Evolutionary conservation across 2,113 vertebrate genomes (phyloP).

Genomic region (Strix aluco): DNA sequence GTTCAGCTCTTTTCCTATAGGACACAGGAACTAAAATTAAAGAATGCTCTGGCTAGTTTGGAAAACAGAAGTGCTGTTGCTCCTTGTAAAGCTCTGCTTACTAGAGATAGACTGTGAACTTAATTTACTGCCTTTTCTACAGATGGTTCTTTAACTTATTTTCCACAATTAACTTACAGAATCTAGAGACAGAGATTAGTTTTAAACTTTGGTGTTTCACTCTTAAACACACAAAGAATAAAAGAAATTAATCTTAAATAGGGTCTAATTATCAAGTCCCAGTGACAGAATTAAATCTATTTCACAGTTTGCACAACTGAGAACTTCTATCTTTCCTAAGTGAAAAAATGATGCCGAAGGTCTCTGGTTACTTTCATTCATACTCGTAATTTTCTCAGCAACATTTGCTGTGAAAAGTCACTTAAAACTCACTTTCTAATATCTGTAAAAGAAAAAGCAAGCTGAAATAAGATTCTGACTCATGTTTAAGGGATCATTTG

Average conservation of each 20-base stretch:
- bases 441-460: not conserved
- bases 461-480: not conserved
- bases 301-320: not conserved
- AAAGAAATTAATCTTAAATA: not conserved
- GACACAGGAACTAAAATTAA: not conserved
- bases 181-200: not conserved
- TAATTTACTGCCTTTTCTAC: not conserved
- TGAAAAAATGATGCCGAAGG: not conserved
- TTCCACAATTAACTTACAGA: not conserved
- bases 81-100: not conserved
- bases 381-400: not conserved
- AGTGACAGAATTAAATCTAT: not conserved
- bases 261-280: not conserved
- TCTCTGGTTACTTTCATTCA: not conserved
- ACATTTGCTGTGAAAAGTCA: not conserved
- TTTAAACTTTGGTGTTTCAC: not conserved
- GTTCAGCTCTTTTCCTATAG: not conserved
- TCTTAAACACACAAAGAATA: not conserved
- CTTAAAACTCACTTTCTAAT: not conserved
- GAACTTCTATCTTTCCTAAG: not conserved
- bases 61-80: not conserved
- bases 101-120: not conserved
- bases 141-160: not conserved
- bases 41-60: not conserved
- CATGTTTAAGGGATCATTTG: not conserved